A percentile compares a stretch with the other conserved stretches of the same genome.
Evolutionary conservation across 2,888 invertebrate species (phyloP).

Genomic region (Candidula unifasciata): DNA sequence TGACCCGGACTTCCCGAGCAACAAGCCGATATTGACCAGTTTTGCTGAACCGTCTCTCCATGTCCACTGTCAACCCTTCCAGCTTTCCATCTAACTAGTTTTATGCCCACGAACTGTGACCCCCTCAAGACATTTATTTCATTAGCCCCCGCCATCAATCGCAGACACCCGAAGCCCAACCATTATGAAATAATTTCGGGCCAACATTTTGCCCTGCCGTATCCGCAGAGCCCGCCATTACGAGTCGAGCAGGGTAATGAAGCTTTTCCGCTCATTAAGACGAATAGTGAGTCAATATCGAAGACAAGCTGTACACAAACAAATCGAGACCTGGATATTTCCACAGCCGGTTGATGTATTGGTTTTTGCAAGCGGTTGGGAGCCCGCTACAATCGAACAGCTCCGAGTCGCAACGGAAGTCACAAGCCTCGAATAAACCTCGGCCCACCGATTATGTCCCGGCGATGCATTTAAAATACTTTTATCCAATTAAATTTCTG

Average conservation of each 20-base stretch:
- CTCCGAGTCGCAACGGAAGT: conserved; percentile 42
- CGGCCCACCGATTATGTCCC: conserved; percentile 43
- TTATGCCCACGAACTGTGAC: conserved; percentile 11
- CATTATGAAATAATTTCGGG: conserved; percentile 44
- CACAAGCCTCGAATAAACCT: conserved; percentile 49
- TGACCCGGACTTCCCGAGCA: neutral
- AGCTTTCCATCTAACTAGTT: neutral
- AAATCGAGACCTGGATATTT: conserved; percentile 50
- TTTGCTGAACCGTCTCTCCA: too few species aligned
- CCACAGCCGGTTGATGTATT: conserved; percentile 44
- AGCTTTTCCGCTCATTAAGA: conserved; percentile 50
- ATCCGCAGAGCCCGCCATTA: conserved; percentile 39
- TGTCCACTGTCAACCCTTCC: neutral
- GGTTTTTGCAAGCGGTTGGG: conserved; percentile 43
- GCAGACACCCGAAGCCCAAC: conserved; percentile 6
- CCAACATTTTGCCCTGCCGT: conserved; percentile 39
- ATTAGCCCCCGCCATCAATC: conserved; percentile 43
- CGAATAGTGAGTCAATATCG: conserved; percentile 47
- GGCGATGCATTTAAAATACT: conserved; percentile 55
- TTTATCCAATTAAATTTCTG: conserved; percentile 54
- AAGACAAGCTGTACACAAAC: conserved; percentile 45
- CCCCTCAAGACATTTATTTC: conserved; percentile 41
- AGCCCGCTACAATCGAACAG: conserved; percentile 38
- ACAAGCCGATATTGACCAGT: too few species aligned
- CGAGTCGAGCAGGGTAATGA: conserved; percentile 22